Evolutionary conservation across 2,888 invertebrate species (phyloP).

Genomic region (Callinectes sapidus): DNA sequence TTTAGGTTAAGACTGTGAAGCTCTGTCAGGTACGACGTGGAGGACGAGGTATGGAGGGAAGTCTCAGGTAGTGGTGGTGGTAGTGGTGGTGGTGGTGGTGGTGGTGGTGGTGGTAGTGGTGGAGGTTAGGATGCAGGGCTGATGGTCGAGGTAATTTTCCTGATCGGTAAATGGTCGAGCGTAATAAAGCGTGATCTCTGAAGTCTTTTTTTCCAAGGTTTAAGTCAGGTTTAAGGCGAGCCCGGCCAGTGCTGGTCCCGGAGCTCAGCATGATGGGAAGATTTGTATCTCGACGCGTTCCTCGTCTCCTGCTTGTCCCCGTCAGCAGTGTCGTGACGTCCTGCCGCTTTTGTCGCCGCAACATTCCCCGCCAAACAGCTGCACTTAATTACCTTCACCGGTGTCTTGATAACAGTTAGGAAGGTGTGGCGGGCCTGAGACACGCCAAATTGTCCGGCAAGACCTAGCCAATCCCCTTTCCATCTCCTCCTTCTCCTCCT

Average conservation of each 20-base stretch:
- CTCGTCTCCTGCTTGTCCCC: constrained; percentile 26
- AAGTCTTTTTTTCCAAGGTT: constrained; percentile 2
- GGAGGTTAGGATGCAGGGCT: neutral
- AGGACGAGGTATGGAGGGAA: neutral
- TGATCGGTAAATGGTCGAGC: constrained; percentile 27
- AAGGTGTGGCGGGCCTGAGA: neutral
- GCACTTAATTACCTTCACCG: constrained; percentile 28
- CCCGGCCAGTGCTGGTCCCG: constrained; percentile 1
- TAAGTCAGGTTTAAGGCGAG: constrained; percentile 29
- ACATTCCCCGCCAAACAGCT: constrained; percentile 16
- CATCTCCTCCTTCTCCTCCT: too few species aligned
- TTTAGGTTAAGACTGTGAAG: neutral
- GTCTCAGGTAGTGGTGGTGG: neutral
- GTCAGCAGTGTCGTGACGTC: constrained; percentile 32
- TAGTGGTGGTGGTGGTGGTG: too few species aligned
- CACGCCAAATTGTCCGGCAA: neutral
- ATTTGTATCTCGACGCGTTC: constrained; percentile 24
- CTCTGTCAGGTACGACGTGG: neutral
- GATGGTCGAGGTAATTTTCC: constrained; percentile 8
- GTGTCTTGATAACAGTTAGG: constrained; percentile 20
- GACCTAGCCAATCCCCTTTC: neutral
- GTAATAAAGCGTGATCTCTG: constrained; percentile 34
- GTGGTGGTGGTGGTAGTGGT: neutral
- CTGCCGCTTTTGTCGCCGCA: constrained; percentile 30
- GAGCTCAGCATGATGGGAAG: constrained; percentile 32